A percentile compares a stretch with the other conserved stretches of the same genome.
These are phyloP conservation scores for Bombyx mandarina DNA, from an alignment of 1,140 invertebrate species.

Conservation along the genomic window DNA sequence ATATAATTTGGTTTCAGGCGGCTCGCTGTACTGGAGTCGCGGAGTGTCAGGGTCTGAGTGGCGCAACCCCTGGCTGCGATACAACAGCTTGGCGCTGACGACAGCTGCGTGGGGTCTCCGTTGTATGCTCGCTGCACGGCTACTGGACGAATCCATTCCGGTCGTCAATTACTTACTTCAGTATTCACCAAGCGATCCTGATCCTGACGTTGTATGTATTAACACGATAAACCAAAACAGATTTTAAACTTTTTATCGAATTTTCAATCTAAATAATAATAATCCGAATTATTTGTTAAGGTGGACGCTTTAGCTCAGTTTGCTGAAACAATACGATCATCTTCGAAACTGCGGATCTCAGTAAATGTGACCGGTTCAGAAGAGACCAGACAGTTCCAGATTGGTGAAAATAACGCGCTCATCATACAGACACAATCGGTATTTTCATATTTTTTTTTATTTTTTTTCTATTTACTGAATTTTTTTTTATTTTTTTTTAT, in stretches of 20 bases:
- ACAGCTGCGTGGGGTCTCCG: constrained; percentile 89
- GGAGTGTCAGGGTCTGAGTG: constrained; percentile 70
- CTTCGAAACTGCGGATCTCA: constrained; percentile 54
- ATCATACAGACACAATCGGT: constrained; percentile 82
- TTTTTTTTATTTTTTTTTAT: too few species aligned
- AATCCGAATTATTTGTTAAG: constrained; percentile 15
- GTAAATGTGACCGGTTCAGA: constrained; percentile 70
- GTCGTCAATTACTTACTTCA: constrained; percentile 88
- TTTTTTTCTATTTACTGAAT: too few species aligned
- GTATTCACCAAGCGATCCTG: constrained; percentile 28
- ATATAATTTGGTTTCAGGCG: constrained; percentile 12
- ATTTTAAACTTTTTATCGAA: neutral
- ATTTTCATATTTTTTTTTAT: constrained; percentile 18
- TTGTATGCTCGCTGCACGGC: constrained; percentile 76
- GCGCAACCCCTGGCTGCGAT: constrained; percentile 82
- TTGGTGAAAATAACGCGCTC: constrained; percentile 80
- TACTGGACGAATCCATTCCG: constrained; percentile 80
- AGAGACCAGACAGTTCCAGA: constrained; percentile 75
- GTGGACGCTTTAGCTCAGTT: constrained; percentile 80
- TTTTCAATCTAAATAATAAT: neutral
- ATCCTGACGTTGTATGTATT: constrained; percentile 46
- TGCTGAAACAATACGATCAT: constrained; percentile 70
- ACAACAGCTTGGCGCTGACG: constrained; percentile 86
- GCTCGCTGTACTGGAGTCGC: constrained; percentile 48
- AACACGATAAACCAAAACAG: neutral